Base-by-base conservation (phyloP, 2,888 invertebrate genomes). In the Dascillus cervinus region DNA sequence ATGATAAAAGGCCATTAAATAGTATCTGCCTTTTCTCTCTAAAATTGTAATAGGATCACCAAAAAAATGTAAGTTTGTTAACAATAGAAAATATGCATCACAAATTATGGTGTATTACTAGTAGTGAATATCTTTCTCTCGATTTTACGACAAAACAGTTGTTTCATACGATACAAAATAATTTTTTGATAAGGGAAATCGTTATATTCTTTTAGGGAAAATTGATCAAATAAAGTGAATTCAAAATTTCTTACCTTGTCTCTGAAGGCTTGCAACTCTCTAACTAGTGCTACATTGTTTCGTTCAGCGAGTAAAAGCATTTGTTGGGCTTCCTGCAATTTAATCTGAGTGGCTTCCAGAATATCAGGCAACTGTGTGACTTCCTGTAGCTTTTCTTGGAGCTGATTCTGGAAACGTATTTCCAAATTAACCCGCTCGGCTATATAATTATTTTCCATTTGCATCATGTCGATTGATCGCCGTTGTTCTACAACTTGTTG, bases 401-500 rank as follows among this genome's bases (percentile, higher is more conserved):
- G 82, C 56, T 81, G 73, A 49, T 66, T 69, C 70, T 82, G 82
- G 5, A 81, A 78, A 40, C 74, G 65, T 35, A 82, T 79, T 60
- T 82, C 82, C 9, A 78, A 58, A 45, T 77, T 78, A 22, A 82
- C 78, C 54, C 82, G 80, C 49, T 82, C 81, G 43, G 77, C 77
- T 51, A 81, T 77, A 26, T 79, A 66, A 11, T 72, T 74, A 49
- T 80, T 79, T 47, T 82, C 81, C 71, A 79, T 72, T 49, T 82
- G 79, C 75, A 81, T 77, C 53, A 78, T 64, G 39, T 80, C 79
- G 51, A 82, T 71, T 49, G 80, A 79, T 1, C 79, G 67, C 0
- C 72, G 67, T 53, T 81, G 80, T 53, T 82, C 82, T 54, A 82
- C 82, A 0, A 80, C 79, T 56, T 82, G 79, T 49, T 80, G 80